phyloP scores from a whole-genome alignment of 2,888 invertebrate species.

The Drosophila melanosoma region DNA sequence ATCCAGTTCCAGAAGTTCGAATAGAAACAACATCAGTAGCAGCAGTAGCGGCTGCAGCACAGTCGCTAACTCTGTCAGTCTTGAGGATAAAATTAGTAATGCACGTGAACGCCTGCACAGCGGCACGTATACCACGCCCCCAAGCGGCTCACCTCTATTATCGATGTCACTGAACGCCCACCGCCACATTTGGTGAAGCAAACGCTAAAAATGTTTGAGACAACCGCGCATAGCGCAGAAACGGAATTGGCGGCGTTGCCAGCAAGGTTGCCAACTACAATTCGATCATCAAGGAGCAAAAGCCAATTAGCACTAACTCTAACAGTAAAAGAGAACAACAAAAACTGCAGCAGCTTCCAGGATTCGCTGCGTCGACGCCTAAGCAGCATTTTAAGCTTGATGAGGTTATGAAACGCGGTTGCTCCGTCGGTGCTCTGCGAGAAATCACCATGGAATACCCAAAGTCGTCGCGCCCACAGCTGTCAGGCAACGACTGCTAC shows the following conservation, averaged over 20 bases:
- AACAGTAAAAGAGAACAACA: slow-evolving; percentile 6
- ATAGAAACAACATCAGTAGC: slow-evolving; percentile 9
- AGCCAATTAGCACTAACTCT: slow-evolving; percentile 69
- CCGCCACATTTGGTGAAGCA: slow-evolving; percentile 95
- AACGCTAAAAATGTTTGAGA: slow-evolving; percentile 93
- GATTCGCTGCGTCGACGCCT: slow-evolving; percentile 62
- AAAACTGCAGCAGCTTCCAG: slow-evolving; percentile 1
- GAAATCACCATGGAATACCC: too few species aligned
- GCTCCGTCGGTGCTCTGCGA: too few species aligned
- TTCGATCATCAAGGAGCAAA: slow-evolving; percentile 87
- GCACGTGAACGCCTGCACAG: slow-evolving; percentile 84
- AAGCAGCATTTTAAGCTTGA: slow-evolving; percentile 27
- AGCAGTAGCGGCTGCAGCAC: background rate
- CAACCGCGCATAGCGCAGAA: slow-evolving; percentile 85
- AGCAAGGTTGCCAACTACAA: slow-evolving; percentile 88
- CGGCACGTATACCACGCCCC: slow-evolving; percentile 84
- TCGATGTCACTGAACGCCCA: slow-evolving; percentile 92
- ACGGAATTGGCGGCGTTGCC: slow-evolving; percentile 86
- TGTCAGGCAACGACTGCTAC: too few species aligned
- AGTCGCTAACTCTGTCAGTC: slow-evolving; percentile 70
- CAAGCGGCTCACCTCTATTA: slow-evolving; percentile 88
- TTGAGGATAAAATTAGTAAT: slow-evolving; percentile 85
- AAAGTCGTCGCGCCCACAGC: too few species aligned
- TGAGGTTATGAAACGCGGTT: too few species aligned
- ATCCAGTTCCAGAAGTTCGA: background rate